Base-by-base conservation (phyloP, 2,797 vertebrate genomes). In the Crypturellus tataupa region DNA sequence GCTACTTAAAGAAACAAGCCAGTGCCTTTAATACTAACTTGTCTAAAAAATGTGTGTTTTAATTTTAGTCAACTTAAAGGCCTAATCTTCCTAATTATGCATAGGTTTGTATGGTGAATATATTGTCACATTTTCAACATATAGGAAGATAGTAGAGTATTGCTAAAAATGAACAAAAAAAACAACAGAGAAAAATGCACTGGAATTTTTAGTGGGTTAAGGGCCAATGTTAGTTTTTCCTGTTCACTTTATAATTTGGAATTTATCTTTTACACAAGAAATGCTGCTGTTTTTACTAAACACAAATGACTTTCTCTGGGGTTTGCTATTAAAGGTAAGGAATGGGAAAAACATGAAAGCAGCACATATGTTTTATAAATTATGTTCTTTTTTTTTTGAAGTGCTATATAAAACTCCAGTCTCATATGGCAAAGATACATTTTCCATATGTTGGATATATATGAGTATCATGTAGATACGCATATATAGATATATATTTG, bases 261-360 rank as follows among this genome's bases (percentile, higher is more conserved):
- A 68, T 85, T 93, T 89, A 72, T 72, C n/a, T 94, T 95, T 89
- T 94, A 87, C 29, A 86, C 25, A 86, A 83, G 81, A 89, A 84
- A 96, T 87, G 55, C 14, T 93, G 67, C n/a, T 79, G 39, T 0
- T 84, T 91, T 95, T 91, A 81, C 67, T 56, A 76, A 89, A 59
- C 70, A 93, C 40, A 92, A 85, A 87, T 91, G 93, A 23, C 39
- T 87, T 91, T 95, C 87, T 95, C 73, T 76, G 27, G 59, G 46
- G 42, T 51, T 85, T 95, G 83, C 42, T 79, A 3, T 81, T 67
- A 64, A 81, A 93, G 25, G 63, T 85, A 93, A 73, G 46, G 72
- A 72, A 89, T 79, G 56, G 46, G 73, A 93, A 58, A 76, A 89
- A 39, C 67, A 88, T 79, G 77, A 91, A 94, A 93, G 59, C 39